Evolutionary conservation across 2,797 vertebrate species (phyloP).

Genomic region (Merluccius polli): DNA sequence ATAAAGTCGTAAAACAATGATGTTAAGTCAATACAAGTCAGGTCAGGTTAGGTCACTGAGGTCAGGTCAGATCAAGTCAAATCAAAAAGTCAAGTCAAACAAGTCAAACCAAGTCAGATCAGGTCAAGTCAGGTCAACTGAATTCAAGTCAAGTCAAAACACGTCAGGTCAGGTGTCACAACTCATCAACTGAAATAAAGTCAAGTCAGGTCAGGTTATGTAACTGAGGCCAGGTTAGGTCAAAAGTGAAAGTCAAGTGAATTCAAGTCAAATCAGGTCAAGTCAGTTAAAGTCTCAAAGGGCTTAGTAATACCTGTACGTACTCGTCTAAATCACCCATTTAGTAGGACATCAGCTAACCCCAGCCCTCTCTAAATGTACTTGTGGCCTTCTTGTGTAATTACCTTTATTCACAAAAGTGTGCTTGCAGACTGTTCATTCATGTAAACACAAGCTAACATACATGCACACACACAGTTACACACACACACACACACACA

Average conservation of each 20-base stretch:
- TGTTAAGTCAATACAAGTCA: neutral
- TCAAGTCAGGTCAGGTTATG: neutral
- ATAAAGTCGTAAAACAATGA: neutral
- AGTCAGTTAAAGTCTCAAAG: neutral
- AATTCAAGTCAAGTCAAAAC: no score
- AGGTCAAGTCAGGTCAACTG: no score
- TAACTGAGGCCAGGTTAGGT: no score
- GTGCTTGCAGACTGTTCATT: neutral
- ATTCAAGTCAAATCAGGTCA: neutral
- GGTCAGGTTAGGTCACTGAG: neutral
- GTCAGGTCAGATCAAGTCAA: no score
- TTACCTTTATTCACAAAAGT: neutral
- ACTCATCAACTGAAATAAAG: no score
- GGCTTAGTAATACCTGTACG: neutral
- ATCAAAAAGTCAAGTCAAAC: no score
- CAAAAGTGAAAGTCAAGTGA: neutral
- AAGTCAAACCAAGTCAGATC: neutral
- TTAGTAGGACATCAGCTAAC: no score
- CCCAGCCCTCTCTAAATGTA: neutral
- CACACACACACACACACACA: constrained; percentile 14
- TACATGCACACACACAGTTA: constrained; percentile 11
- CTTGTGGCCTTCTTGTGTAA: neutral
- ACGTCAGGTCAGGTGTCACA: no score
- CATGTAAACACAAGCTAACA: neutral
- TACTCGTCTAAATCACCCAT: neutral